These are phyloP conservation scores for Oxystoma pomonae DNA, from an alignment of 2,888 invertebrate species.

Conservation along the genomic window DNA sequence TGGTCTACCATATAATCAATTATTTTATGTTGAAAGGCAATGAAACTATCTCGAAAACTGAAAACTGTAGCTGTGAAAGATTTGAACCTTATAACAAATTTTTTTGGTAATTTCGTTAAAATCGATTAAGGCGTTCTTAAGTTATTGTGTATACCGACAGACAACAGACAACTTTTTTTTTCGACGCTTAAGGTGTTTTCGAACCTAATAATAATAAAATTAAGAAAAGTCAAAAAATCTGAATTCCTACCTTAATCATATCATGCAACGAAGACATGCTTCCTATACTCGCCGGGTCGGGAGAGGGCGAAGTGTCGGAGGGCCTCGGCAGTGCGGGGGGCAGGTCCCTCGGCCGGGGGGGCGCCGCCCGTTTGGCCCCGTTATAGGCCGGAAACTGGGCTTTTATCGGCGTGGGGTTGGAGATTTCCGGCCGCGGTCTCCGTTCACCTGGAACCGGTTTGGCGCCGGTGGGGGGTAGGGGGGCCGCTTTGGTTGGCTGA, in stretches of 20 bases:
- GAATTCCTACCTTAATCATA: constrained; percentile 59
- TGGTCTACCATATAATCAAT: no score
- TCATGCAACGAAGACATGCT: constrained; percentile 76
- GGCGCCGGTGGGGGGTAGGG: constrained; percentile 50
- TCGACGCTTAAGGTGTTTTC: no score
- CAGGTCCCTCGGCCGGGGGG: constrained; percentile 55
- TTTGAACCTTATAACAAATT: no score
- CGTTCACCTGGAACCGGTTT: constrained; percentile 48
- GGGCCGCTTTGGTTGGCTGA: constrained; percentile 49
- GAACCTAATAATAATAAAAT: no score
- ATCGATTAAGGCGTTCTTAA: no score
- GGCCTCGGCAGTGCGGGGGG: constrained; percentile 57
- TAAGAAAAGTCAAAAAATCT: not conserved
- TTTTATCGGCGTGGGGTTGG: constrained; percentile 45
- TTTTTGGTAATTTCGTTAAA: no score
- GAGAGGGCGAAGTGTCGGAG: constrained; percentile 45
- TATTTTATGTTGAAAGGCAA: no score
- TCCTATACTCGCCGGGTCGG: constrained; percentile 65
- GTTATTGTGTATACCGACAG: no score
- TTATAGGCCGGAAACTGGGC: constrained; percentile 51
- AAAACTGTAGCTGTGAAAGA: no score
- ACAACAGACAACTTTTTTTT: no score
- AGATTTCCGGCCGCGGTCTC: constrained; percentile 40
- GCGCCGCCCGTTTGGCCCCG: constrained; percentile 52
- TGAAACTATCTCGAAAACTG: no score